A percentile compares a stretch with the other conserved stretches of the same genome.
Evolutionary conservation across 2,113 vertebrate species (phyloP).

Genomic region (Gasterosteus aculeatus): DNA sequence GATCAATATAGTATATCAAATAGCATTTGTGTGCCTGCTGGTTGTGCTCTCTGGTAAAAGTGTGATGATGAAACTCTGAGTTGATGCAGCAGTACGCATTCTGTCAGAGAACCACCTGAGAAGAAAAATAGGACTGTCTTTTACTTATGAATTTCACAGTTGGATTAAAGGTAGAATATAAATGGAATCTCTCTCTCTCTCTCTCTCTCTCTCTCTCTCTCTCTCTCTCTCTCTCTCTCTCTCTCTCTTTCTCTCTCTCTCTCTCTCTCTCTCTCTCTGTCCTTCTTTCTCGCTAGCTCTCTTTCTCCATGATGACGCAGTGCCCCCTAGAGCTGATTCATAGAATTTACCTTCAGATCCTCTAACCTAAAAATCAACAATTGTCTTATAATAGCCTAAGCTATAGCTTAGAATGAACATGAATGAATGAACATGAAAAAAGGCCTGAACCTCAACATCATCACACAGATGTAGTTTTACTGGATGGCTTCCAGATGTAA

Average conservation of each 20-base stretch:
- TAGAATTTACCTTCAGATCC: not conserved
- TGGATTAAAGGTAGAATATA: slow-evolving; percentile 77
- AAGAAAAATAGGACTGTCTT: slow-evolving; percentile 57
- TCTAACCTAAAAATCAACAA: not conserved
- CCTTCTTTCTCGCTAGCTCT: not conserved
- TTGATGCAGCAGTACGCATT: slow-evolving; percentile 48
- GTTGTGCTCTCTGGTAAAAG: slow-evolving; percentile 46
- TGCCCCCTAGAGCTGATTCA: slow-evolving; percentile 67
- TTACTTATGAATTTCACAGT: slow-evolving; percentile 78
- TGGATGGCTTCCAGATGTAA: not conserved
- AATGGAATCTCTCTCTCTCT: slow-evolving; percentile 66
- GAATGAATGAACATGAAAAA: not conserved
- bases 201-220: slow-evolving; percentile 18
- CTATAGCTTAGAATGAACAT: not conserved
- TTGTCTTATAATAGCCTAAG: not conserved
- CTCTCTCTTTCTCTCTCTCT: slow-evolving; percentile 14
- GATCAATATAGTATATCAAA: slow-evolving; percentile 50
- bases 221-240: slow-evolving; percentile 10
- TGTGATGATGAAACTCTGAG: slow-evolving; percentile 62
- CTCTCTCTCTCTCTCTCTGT: not conserved
- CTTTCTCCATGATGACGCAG: slow-evolving; percentile 47
- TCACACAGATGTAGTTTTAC: not conserved
- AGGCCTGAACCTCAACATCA: not conserved
- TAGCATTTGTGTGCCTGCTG: slow-evolving; percentile 29
- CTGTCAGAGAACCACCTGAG: slow-evolving; percentile 60